These are phyloP conservation scores for Squalus acanthias DNA, from an alignment of 2,797 vertebrate species.

Conservation along the genomic window DNA sequence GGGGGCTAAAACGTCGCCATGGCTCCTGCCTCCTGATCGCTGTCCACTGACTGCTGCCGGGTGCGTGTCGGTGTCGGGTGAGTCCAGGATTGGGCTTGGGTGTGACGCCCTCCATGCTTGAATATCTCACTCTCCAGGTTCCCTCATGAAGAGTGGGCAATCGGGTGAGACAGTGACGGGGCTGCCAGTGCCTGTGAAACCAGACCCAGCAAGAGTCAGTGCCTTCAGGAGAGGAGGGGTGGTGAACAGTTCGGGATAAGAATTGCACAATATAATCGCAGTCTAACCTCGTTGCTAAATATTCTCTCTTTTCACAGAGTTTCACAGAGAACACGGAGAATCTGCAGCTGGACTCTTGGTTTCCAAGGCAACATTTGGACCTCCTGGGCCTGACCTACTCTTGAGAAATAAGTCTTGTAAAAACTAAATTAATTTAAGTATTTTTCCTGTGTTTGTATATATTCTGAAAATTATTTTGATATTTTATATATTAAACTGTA, in stretches of 20 bases:
- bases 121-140: background rate
- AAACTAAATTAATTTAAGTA: conserved; percentile 23
- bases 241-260: background rate
- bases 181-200: background rate
- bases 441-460: background rate
- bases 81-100: background rate
- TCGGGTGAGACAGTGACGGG: background rate
- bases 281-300: background rate
- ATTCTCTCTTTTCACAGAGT: background rate
- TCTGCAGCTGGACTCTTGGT: conserved; percentile 4
- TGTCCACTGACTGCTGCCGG: background rate
- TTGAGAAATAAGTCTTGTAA: background rate
- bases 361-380: background rate
- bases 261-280: too few relatives aligned
- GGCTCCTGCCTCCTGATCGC: background rate
- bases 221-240: background rate
- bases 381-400: too few relatives aligned
- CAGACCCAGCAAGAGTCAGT: background rate
- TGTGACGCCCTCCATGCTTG: background rate
- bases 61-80: too few relatives aligned
- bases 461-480: conserved; percentile 19
- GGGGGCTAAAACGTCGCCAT: background rate
- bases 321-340: background rate
- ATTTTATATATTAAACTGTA: conserved; percentile 17
- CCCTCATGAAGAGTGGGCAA: background rate